Base-by-base conservation (phyloP, 2,888 invertebrate genomes). In the Platycheirus albimanus region DNA sequence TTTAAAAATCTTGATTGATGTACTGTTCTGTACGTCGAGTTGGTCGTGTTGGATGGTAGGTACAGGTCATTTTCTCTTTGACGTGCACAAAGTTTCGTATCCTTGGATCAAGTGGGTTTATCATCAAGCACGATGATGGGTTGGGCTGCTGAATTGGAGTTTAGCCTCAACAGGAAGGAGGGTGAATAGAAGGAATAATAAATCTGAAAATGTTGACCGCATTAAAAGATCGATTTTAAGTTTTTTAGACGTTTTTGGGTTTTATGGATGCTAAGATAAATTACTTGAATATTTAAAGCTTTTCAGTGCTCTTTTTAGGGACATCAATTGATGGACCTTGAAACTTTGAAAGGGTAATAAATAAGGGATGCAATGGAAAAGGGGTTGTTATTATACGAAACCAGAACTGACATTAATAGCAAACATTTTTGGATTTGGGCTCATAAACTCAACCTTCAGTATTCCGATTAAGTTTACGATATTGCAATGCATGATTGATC, bases 1-100 rank as follows among this genome's bases (percentile, higher is more conserved):
- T 69, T 77, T 83, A 67, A 67, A 76, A 71, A 72, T 72, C 67
- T 77, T 72, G 77, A 77, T 83, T 77, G 67, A 83, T 83, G 77
- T 64, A 36, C 43, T 67, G 61, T 58, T 41, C 49, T n/a, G n/a
- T n/a, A n/a, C n/a, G n/a, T n/a, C n/a, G n/a, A n/a, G 61, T 77
- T 72, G 28, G 72, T 41, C 41, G 20, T n/a, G 13, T 51, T 8
- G 54, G 54, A 33, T 30, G 30, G 33, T 36, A 19, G 10, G 56
- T 58, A 36, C 51, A 67, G 61, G 67, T 63, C 54, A 67, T 83
- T 72, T 77, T 83, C 56, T 69, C 54, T 56, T 69, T 66, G 49
- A 63, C 71, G 67, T 56, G 51, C 28, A 58, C 33, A 64, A 58
- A 80, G 45, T 70, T 64, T 69, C 30, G 64, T 47, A 64, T 76